Percentiles rank a stretch among this genome's conserved stretches.
phyloP scores from a whole-genome alignment of 2,888 invertebrate species.

The Drosophila acutilabella region DNA sequence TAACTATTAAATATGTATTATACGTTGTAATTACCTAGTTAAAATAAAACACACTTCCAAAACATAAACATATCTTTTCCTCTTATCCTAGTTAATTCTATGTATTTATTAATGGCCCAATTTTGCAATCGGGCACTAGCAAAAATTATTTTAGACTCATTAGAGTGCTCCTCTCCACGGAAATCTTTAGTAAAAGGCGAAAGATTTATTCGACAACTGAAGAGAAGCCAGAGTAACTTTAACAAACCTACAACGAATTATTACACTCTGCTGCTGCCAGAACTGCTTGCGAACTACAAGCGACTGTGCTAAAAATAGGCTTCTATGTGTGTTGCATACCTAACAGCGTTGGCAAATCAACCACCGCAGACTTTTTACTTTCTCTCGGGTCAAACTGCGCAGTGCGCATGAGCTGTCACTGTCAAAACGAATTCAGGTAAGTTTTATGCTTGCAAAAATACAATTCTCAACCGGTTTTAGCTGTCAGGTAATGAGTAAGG shows the following conservation, averaged over 20 bases:
- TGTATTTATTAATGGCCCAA: constrained; percentile 55
- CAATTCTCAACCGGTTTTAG: constrained; percentile 42
- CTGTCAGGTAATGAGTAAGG: not conserved
- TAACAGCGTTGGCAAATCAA: constrained; percentile 14
- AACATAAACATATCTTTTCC: not conserved
- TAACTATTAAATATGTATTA: constrained; percentile 76
- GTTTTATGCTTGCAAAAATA: not conserved
- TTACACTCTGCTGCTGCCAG: not conserved
- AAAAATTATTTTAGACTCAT: constrained; percentile 87
- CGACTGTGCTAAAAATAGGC: too few relatives aligned
- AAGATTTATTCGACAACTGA: constrained; percentile 90
- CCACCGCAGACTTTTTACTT: constrained; percentile 23
- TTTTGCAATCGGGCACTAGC: constrained; percentile 65
- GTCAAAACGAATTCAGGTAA: not conserved
- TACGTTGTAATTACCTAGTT: constrained; percentile 77
- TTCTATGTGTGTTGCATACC: constrained; percentile 9
- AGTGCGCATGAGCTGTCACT: constrained; percentile 13
- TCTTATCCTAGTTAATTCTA: not conserved
- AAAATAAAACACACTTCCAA: constrained; percentile 60
- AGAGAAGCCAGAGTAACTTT: constrained; percentile 87
- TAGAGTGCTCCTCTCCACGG: constrained; percentile 90
- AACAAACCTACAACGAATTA: rapidly evolving
- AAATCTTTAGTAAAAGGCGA: constrained; percentile 93
- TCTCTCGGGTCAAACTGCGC: constrained; percentile 16
- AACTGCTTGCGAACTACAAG: constrained; percentile 60